Evolutionary conservation across 2,797 vertebrate genomes (phyloP), one percentile per base, ranked within the genome.

Genomic region (Acropternis orthonyx): DNA sequence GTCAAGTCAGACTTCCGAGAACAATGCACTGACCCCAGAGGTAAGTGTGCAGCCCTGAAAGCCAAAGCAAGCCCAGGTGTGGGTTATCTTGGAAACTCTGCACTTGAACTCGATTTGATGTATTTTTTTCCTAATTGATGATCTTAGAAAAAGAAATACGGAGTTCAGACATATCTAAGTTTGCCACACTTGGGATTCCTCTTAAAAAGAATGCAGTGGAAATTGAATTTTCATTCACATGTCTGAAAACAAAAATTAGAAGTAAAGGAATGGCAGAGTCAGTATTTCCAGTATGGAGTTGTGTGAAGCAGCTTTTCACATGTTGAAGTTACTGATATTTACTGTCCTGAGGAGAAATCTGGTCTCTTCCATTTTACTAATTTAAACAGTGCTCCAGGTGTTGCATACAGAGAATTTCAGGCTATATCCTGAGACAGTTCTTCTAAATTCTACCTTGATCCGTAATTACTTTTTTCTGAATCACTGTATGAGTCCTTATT

Each of bases 1-100:
- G 49, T 99, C 99, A 7, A 99, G 99, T 97, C 99, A 99, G 97
- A 99, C 99, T 16, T 99, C 99, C 11, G 99, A 99, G 97, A 99
- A 99, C 98, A 99, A 99, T 79, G 99, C 99, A 30, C 98, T 99
- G 95, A 99, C 99, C 7, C 99, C 99, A 63, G 99, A 99, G 99
- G 99, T 99, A 98, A 98, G 98, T 83, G n/a, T 43, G 12, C 14
- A 67, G 65, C 59, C 65, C n/a, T 62, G 43, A 77, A 92, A 89
- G 68, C 77, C 82, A 90, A 61, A 89, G 69, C 54, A 61, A 88
- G 51, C 13, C 76, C 67, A 51, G 49, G 10, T 43, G 27, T 69
- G 68, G 61, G 15, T 71, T 88, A 18, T 88, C 52, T 48, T 77
- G 79, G 39, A 88, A 89, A 85, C 48, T 5, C n/a, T 85, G 78